A percentile compares a stretch with the other conserved stretches of the same genome.
Conservation (phyloP, 2,888 invertebrate species). For the Willowsia nigromaculata region DNA sequence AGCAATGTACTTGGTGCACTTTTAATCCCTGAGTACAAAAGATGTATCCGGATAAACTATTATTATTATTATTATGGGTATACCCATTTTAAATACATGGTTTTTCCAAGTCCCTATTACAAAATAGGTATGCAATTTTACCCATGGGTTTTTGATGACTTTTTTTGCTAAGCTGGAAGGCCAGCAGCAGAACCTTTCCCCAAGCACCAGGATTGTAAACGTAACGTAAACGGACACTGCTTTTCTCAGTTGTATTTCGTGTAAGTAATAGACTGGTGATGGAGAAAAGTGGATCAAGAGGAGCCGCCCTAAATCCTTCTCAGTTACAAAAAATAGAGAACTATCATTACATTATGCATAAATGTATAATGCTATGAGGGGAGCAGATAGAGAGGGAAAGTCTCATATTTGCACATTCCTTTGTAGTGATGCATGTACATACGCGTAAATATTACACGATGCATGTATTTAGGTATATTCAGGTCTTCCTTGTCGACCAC, state of each 20-base stretch:
- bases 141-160: neutral
- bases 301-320: slow-evolving; percentile 71
- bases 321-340: slow-evolving; percentile 31
- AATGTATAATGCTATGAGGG: neutral
- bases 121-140: neutral
- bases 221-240: neutral
- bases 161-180: neutral
- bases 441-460: neutral
- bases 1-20: neutral
- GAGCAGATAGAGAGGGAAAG: neutral
- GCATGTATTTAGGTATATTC: neutral
- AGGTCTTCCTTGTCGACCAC: slow-evolving; percentile 11
- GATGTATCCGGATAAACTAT: too few relatives aligned
- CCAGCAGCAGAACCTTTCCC: slow-evolving; percentile 4
- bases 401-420: neutral
- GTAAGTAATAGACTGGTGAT: slow-evolving; percentile 57
- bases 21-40: neutral
- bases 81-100: too few relatives aligned
- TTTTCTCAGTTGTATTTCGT: slow-evolving; percentile 28
- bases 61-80: neutral
- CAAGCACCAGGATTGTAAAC: neutral
- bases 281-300: slow-evolving; percentile 69
- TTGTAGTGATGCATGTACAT: neutral
- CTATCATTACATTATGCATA: slow-evolving; percentile 47
- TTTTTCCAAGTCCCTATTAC: neutral